Evolutionary conservation across 2,113 vertebrate genomes (phyloP), one percentile per base, ranked within the genome.

Genomic region (Sander lucioperca): DNA sequence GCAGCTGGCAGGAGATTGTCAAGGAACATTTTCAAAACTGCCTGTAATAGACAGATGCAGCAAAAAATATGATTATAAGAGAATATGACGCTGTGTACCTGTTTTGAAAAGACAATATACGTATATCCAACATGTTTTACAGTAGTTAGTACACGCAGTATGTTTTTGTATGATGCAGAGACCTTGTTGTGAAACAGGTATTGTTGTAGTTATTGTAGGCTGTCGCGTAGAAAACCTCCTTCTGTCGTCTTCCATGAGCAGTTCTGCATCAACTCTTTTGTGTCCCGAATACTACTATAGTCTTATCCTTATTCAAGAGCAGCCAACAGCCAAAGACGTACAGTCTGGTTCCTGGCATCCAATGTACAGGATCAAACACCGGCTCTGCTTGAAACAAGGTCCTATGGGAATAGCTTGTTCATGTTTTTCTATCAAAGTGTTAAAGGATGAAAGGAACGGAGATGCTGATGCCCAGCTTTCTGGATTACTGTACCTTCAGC

Each of bases 331-430:
- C 59, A 59, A 64, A 82, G 62, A 71, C 77, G 77, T 82, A 36
- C 56, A 73, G 79, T 82, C 63, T 67, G 64, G 68, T 66, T 70
- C 39, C 59, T 50, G 71, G 51, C 66, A 62, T 63, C 59, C 30
- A 16, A 36, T 79, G 83, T 86, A 73, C 74, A 66, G 59, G 88
- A 88, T 91, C 88, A 88, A 89, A 89, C 82, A 74, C 56, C 45
- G 80, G 77, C 70, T 89, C 51, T 33, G 57, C 80, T 86, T 83
- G 48, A 88, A 74, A 84, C 79, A 51, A 59, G 16, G 12, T 66
- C 75, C 83, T 73, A 39, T 74, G 67, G 81, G 68, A 68, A 83
- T 33, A 21, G 69, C 68, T 57, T 74, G 48, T 82, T 82, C 53
- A 9, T 66, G 61, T 33, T 75, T 79, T 63, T 80, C 59, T 74